Percentiles rank a stretch among this genome's conserved stretches.
Conservation (phyloP, 2,888 invertebrate species). For the Trissonchulus latispiculum region DNA sequence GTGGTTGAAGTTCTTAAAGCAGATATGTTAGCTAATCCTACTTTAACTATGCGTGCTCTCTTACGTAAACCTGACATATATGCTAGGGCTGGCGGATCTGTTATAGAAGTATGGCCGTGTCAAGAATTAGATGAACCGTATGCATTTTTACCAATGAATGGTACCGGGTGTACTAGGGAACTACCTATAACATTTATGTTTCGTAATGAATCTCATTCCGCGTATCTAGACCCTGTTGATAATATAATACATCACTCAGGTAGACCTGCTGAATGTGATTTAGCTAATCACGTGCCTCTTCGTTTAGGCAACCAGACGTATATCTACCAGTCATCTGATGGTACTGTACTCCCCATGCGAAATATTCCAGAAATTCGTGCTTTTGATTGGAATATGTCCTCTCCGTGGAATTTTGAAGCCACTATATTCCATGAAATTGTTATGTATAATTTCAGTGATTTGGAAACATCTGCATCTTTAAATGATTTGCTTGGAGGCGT, state of each 20-base stretch:
- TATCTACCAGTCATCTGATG: background rate
- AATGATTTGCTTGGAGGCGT: background rate
- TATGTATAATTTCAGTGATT: background rate
- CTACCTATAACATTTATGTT: background rate
- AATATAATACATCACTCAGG: background rate
- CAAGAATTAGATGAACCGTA: background rate
- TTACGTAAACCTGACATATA: background rate
- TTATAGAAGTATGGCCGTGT: slow-evolving; percentile 3
- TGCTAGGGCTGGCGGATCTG: background rate
- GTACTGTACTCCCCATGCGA: background rate
- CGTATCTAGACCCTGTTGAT: background rate
- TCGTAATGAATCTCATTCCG: background rate
- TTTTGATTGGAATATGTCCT: background rate
- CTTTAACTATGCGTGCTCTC: background rate
- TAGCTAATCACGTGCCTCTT: background rate
- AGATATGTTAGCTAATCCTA: slow-evolving; percentile 2
- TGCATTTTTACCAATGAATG: too few relatives aligned
- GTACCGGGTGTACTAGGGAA: background rate
- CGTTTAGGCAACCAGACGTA: background rate
- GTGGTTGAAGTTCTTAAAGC: background rate
- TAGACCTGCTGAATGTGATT: background rate
- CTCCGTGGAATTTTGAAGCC: background rate
- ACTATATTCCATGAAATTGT: slow-evolving; percentile 7
- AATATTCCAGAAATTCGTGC: background rate
- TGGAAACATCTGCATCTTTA: background rate